Percentiles rank a stretch among this genome's conserved stretches.
Evolutionary conservation across 2,888 invertebrate genomes (phyloP).

Genomic region (Eumacrocentrus americanus): DNA sequence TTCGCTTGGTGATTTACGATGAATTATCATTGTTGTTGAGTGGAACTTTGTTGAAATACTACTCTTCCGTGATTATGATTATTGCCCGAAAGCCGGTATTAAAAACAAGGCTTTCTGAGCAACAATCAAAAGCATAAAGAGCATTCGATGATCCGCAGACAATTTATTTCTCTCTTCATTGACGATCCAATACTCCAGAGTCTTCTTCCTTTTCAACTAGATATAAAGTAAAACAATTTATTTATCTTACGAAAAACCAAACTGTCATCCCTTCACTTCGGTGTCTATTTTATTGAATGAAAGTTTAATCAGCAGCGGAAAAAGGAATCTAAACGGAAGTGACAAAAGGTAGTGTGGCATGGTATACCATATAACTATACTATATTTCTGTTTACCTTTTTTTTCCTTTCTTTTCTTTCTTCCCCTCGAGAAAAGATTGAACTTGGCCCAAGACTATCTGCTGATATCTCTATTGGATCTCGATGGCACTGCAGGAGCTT

Average conservation of each 20-base stretch:
- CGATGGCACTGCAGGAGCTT: neutral
- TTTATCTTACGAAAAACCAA: neutral
- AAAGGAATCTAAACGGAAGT: neutral
- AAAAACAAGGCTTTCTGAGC: slow-evolving; percentile 61
- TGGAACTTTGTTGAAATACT: slow-evolving; percentile 42
- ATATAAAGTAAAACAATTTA: too few species aligned
- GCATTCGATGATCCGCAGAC: slow-evolving; percentile 31
- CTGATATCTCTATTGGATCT: slow-evolving; percentile 2
- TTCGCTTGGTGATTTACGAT: too few species aligned
- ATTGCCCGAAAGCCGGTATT: slow-evolving; percentile 62
- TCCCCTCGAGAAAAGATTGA: neutral
- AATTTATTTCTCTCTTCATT: neutral
- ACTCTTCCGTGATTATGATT: slow-evolving; percentile 62
- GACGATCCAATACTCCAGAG: neutral
- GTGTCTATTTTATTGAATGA: neutral
- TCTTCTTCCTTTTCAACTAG: neutral
- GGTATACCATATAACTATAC: neutral
- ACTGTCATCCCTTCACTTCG: neutral
- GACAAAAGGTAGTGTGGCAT: neutral
- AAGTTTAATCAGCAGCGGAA: neutral
- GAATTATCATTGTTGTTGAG: neutral
- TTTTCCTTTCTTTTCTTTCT: neutral
- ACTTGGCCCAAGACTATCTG: slow-evolving; percentile 8
- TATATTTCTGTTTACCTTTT: neutral
- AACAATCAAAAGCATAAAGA: slow-evolving; percentile 64